phyloP scores from a whole-genome alignment of 1,140 invertebrate genomes.

The Parapsyche elsis region DNA sequence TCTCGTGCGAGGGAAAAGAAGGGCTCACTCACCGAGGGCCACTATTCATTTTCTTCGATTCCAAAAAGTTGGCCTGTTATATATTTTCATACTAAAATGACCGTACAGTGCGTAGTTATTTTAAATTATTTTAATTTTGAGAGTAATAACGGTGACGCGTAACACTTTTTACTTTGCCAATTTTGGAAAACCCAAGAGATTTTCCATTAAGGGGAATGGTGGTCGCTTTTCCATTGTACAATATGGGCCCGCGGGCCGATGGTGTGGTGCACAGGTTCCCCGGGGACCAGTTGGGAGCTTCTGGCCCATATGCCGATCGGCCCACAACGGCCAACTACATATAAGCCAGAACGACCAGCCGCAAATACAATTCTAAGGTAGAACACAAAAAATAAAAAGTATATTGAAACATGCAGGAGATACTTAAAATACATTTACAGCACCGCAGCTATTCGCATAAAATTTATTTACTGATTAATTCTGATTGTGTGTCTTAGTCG shows the following conservation, averaged over 20 bases:
- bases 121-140: constrained; percentile 16
- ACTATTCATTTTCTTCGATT: neutral
- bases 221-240: neutral
- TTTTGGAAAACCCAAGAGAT: constrained; percentile 20
- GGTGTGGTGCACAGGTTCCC: constrained; percentile 20
- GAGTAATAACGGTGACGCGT: constrained; percentile 9
- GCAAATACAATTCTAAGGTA: constrained; percentile 9
- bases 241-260: neutral
- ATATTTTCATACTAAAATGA: neutral
- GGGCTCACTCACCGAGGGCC: neutral
- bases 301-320: constrained; percentile 39
- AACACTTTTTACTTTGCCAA: constrained; percentile 25
- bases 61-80: neutral
- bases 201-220: constrained; percentile 15
- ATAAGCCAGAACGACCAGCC: constrained; percentile 22
- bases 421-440: too few relatives aligned
- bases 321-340: constrained; percentile 36
- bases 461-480: too few relatives aligned
- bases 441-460: too few relatives aligned
- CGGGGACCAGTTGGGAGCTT: constrained; percentile 34
- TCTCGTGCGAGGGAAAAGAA: constrained; percentile 43
- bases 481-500: too few relatives aligned
- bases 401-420: too few relatives aligned
- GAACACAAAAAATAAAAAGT: neutral
- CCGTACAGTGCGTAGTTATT: neutral